Evolutionary conservation across 2,888 invertebrate genomes (phyloP), one percentile per base, ranked within the genome.

Genomic region (Lithophane socia): DNA sequence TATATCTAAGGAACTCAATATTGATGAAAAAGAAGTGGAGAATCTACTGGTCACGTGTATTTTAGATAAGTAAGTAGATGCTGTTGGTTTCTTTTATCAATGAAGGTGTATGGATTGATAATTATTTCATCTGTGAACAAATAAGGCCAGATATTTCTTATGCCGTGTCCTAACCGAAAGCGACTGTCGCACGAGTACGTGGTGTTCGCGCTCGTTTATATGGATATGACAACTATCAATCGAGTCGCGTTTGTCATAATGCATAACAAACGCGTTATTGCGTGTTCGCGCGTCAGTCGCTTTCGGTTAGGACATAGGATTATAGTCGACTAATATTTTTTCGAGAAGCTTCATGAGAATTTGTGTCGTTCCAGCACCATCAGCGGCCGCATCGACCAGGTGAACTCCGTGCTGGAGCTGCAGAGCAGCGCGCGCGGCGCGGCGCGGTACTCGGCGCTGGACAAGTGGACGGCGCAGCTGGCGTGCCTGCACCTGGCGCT

Each of bases 11-110:
- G 99, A 99, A 93, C 96, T 99, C 74, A 99, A 99, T 92, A 99
- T 99, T 87, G 99, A 99, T 93, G 98, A 98, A 79, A 97, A 98
- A 85, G 99, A 99, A 96, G 99, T 99, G 37, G 99, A 99, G 96
- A 99, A 98, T 95, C 97, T 99, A 71, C 96, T 99, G 84, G 99
- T 99, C 66, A 99, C 99, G 42, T 99, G 99, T 95, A 99, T 99
- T 94, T 97, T 99, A 92, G 99, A 99, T 96, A 99, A 98, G 99
- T 99, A 95, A 97, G 98, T 97, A 84, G 71, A 77, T 18, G 21
- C 8, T 81, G 7, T 24, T 52, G 21, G 16, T 66, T 24, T 47
- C 2, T 49, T 52, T 47, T 54, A 44, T 24, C 5, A 16, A 16
- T n/a, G n/a, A 44, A n/a, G 47, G 18, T 24, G 7, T 47, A 66